A percentile compares a stretch with the other conserved stretches of the same genome.
Conservation (phyloP, 2,888 invertebrate species). For the Pachliopta kotzebuea region DNA sequence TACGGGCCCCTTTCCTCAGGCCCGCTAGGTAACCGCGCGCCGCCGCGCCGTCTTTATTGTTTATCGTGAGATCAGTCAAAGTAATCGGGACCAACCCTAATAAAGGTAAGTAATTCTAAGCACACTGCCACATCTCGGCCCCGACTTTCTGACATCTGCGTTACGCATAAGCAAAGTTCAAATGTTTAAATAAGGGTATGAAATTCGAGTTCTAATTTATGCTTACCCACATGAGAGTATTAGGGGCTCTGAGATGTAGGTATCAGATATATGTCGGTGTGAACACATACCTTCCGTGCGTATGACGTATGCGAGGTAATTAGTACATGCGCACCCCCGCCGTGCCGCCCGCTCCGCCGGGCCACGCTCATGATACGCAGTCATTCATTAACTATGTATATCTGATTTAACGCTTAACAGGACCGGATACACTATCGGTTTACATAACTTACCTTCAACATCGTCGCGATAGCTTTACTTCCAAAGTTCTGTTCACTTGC, state of each 20-base stretch:
- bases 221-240: constrained; percentile 53
- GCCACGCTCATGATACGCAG: constrained; percentile 26
- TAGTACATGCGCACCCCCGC: constrained; percentile 44
- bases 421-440: constrained; percentile 10
- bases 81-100: constrained; percentile 29
- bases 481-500: too few relatives aligned
- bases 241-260: constrained; percentile 45
- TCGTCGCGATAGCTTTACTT: too few relatives aligned
- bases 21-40: constrained; percentile 17
- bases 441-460: not conserved
- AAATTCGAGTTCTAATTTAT: constrained; percentile 64
- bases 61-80: constrained; percentile 29
- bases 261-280: constrained; percentile 38
- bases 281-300: constrained; percentile 48
- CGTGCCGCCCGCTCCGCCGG: constrained; percentile 8
- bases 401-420: constrained; percentile 16
- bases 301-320: constrained; percentile 63
- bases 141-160: constrained; percentile 43
- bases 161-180: constrained; percentile 53
- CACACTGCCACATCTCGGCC: constrained; percentile 36
- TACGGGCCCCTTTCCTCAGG: constrained; percentile 21
- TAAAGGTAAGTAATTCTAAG: constrained; percentile 36
- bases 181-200: constrained; percentile 59
- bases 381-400: constrained; percentile 33
- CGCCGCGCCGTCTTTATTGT: constrained; percentile 27